phyloP scores from a whole-genome alignment of 2,797 vertebrate genomes.

The Eospalax fontanierii region DNA sequence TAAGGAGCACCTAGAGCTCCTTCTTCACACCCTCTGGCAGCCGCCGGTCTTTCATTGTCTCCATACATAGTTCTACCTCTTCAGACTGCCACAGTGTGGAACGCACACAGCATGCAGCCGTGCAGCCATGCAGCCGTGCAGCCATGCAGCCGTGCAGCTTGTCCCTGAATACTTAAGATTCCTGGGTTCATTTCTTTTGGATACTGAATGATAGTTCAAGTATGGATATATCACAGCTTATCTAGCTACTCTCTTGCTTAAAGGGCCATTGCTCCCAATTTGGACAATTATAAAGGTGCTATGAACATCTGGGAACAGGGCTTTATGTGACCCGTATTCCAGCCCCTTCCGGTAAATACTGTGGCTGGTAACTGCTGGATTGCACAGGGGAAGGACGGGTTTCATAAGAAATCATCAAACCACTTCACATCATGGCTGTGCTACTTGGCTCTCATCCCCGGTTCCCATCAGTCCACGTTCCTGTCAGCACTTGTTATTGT shows the following conservation, averaged over 20 bases:
- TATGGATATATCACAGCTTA: not conserved
- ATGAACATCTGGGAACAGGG: not conserved
- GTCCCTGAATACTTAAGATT: not conserved
- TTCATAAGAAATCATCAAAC: too few relatives aligned
- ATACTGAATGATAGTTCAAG: not conserved
- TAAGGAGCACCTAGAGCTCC: not conserved
- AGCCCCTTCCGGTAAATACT: not conserved
- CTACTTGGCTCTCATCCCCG: not conserved
- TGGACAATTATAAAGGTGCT: not conserved
- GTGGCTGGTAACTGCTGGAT: not conserved
- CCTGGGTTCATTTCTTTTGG: not conserved
- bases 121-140: not conserved
- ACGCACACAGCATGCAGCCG: too few relatives aligned
- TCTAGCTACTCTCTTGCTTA: too few relatives aligned
- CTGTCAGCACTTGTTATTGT: not conserved
- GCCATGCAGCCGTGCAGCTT: too few relatives aligned
- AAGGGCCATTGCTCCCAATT: not conserved
- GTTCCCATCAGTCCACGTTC: not conserved
- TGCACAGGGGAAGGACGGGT: rapidly evolving
- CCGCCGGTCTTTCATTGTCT: not conserved
- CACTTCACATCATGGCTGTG: not conserved
- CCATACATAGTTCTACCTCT: not conserved
- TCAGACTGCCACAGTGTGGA: not conserved
- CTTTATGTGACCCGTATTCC: not conserved
- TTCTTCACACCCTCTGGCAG: not conserved